Evolutionary conservation across 2,888 invertebrate genomes (phyloP), one percentile per base, ranked within the genome.

Genomic region (Anthrax anthrax): DNA sequence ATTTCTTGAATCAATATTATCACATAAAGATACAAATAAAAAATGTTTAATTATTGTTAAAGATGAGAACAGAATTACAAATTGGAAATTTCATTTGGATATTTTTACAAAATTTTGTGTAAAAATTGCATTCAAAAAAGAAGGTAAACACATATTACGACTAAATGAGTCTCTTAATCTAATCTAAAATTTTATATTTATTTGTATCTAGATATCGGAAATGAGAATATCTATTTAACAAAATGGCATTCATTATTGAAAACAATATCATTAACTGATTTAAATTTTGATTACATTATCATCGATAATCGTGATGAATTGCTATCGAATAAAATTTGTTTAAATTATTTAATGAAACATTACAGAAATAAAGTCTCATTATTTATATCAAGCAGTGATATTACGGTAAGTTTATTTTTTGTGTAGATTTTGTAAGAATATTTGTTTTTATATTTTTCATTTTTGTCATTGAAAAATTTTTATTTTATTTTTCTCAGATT

Each of bases 41-140:
- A 64, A 60, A 49, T 58, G 58, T 3, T 52, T 67, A 8, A 59
- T 67, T 44, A 59, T 67, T 14, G 55, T 60, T 18, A 59, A 61
- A 37, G 62, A 62, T 46, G 64, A 64, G 50, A 63, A 63, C 41
- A 55, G 58, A 3, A 50, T 59, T 42, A 51, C 61, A 13, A 54
- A 55, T 46, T 67, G 68, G 67, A 58, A 58, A 44, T 67, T 65
- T 50, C 68, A 67, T 49, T 53, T 67, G 18, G 57, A 55, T 34
- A 55, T 60, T 4, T 56, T 67, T 12, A 59, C 60, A 2, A 57
- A 60, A 17, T 51, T 60, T 29, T 49, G 57, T 17, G 58, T 60
- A 9, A 58, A 57, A 42, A 56, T 63, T 17, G 51, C 65, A 27
- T 60, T 57, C 42, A 56, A 56, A 42, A 52, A 55, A 16, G 54